Percentiles rank a stretch among this genome's conserved stretches.
Conservation (phyloP, 1,140 invertebrate genomes). For the Battus philenor region DNA sequence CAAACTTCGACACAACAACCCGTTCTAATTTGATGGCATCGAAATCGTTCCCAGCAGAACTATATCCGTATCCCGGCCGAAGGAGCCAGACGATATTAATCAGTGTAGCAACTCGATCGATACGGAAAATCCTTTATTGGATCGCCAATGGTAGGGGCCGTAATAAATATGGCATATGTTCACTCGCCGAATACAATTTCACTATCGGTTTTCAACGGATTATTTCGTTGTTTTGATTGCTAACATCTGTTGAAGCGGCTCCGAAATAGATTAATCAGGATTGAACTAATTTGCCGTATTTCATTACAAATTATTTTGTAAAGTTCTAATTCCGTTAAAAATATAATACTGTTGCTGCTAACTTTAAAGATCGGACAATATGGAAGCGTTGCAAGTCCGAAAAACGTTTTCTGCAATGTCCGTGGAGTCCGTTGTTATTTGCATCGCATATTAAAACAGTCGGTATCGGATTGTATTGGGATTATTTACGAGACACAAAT, state of each 20-base stretch:
- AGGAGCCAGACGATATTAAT: constrained; percentile 24
- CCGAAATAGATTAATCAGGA: neutral
- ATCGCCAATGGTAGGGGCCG: constrained; percentile 21
- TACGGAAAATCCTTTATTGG: constrained; percentile 21
- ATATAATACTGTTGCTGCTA: too few species aligned
- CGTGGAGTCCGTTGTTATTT: neutral
- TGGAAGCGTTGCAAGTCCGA: too few species aligned
- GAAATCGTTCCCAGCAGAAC: constrained; percentile 18
- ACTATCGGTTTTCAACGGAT: constrained; percentile 12
- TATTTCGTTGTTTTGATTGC: constrained; percentile 1
- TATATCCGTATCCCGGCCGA: constrained; percentile 17
- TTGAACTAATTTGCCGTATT: too few species aligned
- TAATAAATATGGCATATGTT: constrained; percentile 20
- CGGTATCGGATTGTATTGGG: neutral
- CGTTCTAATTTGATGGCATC: constrained; percentile 32
- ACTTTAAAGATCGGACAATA: neutral
- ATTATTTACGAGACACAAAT: constrained; percentile 5
- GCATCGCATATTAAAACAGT: constrained; percentile 1
- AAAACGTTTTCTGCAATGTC: neutral
- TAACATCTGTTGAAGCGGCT: constrained; percentile 2
- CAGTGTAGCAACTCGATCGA: constrained; percentile 20
- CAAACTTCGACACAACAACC: constrained; percentile 26
- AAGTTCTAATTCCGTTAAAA: too few species aligned
- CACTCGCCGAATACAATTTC: constrained; percentile 17
- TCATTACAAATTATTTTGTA: too few species aligned